Evolutionary conservation across 2,888 invertebrate genomes (phyloP), one percentile per base, ranked within the genome.

Genomic region (Brassicogethes aeneus): DNA sequence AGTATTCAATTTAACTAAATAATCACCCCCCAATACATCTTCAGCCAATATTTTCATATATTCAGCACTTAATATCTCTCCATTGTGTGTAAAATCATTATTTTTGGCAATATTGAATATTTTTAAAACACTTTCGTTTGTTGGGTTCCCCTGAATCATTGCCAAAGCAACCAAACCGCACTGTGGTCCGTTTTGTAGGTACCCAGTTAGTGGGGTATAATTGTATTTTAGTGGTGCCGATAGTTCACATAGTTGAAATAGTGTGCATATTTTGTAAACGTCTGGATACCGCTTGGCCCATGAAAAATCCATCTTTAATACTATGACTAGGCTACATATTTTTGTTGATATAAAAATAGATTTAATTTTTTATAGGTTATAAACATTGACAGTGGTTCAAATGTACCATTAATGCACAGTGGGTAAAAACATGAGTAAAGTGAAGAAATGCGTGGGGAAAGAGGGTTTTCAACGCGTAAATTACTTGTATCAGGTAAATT

Each of bases 141-240:
- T 69, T n/a, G 75, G 64, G 36, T 74, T 76, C 45, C 77, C 73
- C 0, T 82, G 70, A 36, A 85, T 72, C 85, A 92, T 91, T 30
- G 84, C 82, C 17, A 92, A 65, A 2, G 91, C 90, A n/a, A 87
- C 86, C 42, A 92, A 65, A 5, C 93, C 93, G 70, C 93, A 93
- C 53, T 90, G 91, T 2, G 83, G 83, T 1, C 83, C 79, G 16
- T 72, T 63, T 66, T 79, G 78, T 33, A 63, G 42, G 32, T 60
- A 55, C 30, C 45, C 39, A 36, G 49, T 16, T 34, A 65, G 47
- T 15, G 57, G 46, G 41, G 46, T 59, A 46, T 68, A 68, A 12
- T 40, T 41, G 33, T 54, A 76, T 38, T 57, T 60, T 50, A 68
- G 69, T 2, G 82, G 81, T 35, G 70, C 55, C 37, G 59, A 54